Evolutionary conservation across 2,888 invertebrate species (phyloP), one percentile per base, ranked within the genome.

Genomic region (Melitaea athalia): DNA sequence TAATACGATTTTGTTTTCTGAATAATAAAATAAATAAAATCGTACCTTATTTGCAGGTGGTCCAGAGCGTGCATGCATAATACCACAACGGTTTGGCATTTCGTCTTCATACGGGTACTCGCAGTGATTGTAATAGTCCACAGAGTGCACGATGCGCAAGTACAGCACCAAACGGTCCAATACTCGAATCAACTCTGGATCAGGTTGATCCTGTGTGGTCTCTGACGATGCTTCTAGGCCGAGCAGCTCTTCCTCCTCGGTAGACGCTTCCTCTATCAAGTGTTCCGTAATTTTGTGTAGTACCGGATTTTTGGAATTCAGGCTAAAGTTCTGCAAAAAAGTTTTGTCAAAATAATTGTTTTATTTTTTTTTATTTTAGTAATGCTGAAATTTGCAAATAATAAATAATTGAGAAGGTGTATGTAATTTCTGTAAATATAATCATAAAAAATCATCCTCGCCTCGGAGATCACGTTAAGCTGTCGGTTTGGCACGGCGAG

Each of bases 61-160:
- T 11, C 96, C 95, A 3, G 99, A 99, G 60, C 99, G 94, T 0
- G 98, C 98, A 83, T 99, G 99, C 94, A 99, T 97, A 76, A 99
- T 98, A 11, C 99, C 99, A 87, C 99, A 99, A 49, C 99, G 94
- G 88, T 99, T 99, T 0, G 99, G 99, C 99, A 99, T 99, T 88
- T 99, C 99, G 85, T 99, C 99, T 87, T 99, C 99, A 80, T 99
- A 98, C 0, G 99, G 98, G 89, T 99, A 99, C 84, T 99, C 99
- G 82, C 98, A 98, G 82, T 98, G 98, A 90, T 99, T 99, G 91
- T 99, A 99, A 86, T 98, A 99, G 88, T 99, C 99, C 64, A 99
- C 97, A 0, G 99, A 99, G 87, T 99, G 99, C 0, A 99, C 99
- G 59, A 99, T 94, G 61, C 99, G 95, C 79, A 99, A 92, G 85